These are phyloP conservation scores for Crossaster papposus DNA, from an alignment of 53 echinoderm and acorn worm genomes.

Conservation along the genomic window DNA sequence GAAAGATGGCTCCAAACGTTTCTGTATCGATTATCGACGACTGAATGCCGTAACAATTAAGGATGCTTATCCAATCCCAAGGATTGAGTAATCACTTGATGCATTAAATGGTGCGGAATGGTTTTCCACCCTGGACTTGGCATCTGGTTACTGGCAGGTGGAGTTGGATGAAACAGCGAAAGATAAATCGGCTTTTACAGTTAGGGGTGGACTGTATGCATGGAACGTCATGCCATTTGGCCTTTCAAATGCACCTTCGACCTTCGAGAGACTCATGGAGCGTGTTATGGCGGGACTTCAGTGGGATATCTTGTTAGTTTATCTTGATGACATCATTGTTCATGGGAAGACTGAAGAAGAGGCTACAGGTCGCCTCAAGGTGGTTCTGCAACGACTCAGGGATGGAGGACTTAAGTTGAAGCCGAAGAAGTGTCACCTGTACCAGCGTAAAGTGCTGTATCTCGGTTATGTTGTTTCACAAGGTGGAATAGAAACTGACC, in stretches of 20 bases:
- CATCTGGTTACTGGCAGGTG: constrained; percentile 79
- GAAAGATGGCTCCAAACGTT: constrained; percentile 72
- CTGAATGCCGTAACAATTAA: constrained; percentile 72
- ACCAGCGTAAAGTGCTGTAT: constrained; percentile 43
- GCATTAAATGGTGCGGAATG: constrained; percentile 55
- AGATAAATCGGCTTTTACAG: constrained; percentile 62
- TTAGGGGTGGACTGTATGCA: constrained; percentile 61
- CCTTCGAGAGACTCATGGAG: constrained; percentile 81
- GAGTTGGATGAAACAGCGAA: constrained; percentile 57
- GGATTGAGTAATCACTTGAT: constrained; percentile 73
- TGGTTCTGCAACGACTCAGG: constrained; percentile 42
- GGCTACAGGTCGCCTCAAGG: constrained; percentile 27
- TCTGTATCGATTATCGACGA: constrained; percentile 70
- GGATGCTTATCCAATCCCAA: constrained; percentile 75
- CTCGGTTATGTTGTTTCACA: constrained; percentile 33
- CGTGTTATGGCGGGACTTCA: constrained; percentile 69
- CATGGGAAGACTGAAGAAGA: constrained; percentile 55
- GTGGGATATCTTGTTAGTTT: constrained; percentile 70
- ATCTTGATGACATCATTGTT: constrained; percentile 73
- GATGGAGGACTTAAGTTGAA: constrained; percentile 61
- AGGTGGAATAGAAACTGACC: constrained; percentile 20
- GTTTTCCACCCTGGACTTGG: constrained; percentile 72
- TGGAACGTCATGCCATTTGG: constrained; percentile 82
- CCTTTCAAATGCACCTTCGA: constrained; percentile 67
- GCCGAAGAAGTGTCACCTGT: constrained; percentile 69